phyloP scores from a whole-genome alignment of 2,888 invertebrate species.

The Cerastis rubricosa region DNA sequence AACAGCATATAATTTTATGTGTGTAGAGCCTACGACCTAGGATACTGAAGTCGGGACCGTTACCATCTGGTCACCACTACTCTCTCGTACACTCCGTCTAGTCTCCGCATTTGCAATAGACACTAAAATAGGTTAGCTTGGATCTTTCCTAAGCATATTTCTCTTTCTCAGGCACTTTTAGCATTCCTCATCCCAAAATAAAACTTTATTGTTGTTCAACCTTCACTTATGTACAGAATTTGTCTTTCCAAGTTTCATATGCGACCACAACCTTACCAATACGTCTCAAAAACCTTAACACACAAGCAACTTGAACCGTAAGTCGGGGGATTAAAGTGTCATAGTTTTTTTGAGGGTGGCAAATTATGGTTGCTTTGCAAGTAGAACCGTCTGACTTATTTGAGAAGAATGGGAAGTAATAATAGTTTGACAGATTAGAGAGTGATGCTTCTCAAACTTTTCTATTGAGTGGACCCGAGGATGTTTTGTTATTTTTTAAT shows the following conservation, averaged over 20 bases:
- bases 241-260: constrained; percentile 49
- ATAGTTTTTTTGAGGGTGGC: neutral
- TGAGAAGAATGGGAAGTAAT: constrained; percentile 42
- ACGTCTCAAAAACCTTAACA: neutral
- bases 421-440: constrained; percentile 47
- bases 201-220: constrained; percentile 45
- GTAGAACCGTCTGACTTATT: constrained; percentile 39
- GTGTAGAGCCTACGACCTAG: neutral
- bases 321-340: neutral
- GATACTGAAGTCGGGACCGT: neutral
- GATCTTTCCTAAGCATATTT: constrained; percentile 4
- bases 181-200: constrained; percentile 15
- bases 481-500: constrained; percentile 46
- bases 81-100: neutral
- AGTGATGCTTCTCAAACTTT: constrained; percentile 46
- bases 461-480: constrained; percentile 28
- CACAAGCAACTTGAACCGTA: constrained; percentile 27
- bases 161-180: neutral
- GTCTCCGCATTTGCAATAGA: too few species aligned
- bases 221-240: constrained; percentile 44
- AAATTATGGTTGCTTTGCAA: constrained; percentile 21
- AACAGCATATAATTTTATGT: neutral
- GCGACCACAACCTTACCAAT: constrained; percentile 4
- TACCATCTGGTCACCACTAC: neutral
- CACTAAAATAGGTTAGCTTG: neutral